Base-by-base conservation (phyloP, 2,888 invertebrate genomes). In the Epinotia nisella region DNA sequence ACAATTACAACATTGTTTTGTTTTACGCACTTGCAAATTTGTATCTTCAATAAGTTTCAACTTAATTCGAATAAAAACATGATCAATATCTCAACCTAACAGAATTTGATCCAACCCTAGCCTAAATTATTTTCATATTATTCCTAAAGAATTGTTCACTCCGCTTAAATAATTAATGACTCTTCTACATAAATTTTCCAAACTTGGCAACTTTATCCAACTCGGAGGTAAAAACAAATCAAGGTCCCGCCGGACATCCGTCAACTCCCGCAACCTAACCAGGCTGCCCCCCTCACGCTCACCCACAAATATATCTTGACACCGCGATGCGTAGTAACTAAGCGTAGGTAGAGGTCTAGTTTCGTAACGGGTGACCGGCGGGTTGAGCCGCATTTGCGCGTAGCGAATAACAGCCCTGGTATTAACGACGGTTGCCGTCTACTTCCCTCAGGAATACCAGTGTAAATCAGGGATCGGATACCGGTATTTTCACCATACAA, bases 191-290 rank as follows among this genome's bases (percentile, higher is more conserved):
- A 35, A 35, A 58, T 41, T 29, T 39, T 13, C 2, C 56, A 56
- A 56, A 56, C 56, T 56, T 21, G 21, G 39, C 35, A 39, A 55
- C 21, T 66, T 55, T 15, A 19, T 35, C 55, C 55, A n/a, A 55
- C 9, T 66, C 39, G 21, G 4, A 55, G 39, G 55, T 55, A 66
- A 66, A 53, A 55, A 66, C 55, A 66, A 66, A 55, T 41, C 39
- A 3, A 21, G 19, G 9, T 55, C 65, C 55, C 65, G 15, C 55
- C 53, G 55, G 65, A 55, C 65, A 65, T 65, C 65, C 65, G 53
- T 65, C 41, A 41, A 24, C 45, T 49, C 55, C 55, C 55, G 19
- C 55, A 66, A 55, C 19, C 55, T 66, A 41, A 41, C 65, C 49
- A 49, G 49, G 49, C n/a, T n/a, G n/a, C n/a, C n/a, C n/a, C n/a